Percentiles rank a stretch among this genome's conserved stretches.
These are phyloP conservation scores for Podargus strigoides DNA, from an alignment of 2,797 vertebrate species.

Conservation along the genomic window DNA sequence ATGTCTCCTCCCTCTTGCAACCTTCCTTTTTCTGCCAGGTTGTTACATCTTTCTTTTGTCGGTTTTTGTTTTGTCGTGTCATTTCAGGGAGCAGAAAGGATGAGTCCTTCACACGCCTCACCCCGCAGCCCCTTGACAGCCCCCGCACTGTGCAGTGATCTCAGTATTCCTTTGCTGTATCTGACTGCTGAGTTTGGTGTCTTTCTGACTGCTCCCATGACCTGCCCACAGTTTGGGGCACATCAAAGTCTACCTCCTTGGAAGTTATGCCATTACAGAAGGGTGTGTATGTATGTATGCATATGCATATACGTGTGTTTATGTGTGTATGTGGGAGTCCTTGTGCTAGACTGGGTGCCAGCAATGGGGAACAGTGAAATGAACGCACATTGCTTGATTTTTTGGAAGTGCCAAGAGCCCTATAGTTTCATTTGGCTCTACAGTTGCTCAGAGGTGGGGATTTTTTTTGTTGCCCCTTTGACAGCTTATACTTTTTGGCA, in stretches of 20 bases:
- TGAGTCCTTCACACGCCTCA: fast-evolving
- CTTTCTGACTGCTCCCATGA: background rate
- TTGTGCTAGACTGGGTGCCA: background rate
- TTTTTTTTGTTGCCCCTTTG: background rate
- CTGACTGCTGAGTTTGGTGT: background rate
- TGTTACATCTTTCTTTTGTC: background rate
- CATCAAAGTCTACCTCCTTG: background rate
- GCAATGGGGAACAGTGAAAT: background rate
- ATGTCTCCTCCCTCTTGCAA: background rate
- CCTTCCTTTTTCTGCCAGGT: background rate
- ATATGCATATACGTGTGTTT: background rate
- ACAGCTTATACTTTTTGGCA: background rate
- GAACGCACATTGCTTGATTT: fast-evolving
- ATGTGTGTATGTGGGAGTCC: background rate
- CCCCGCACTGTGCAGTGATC: fast-evolving
- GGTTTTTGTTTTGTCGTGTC: background rate
- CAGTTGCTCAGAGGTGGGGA: background rate
- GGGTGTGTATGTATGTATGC: background rate
- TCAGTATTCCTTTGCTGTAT: background rate
- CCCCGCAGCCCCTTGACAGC: background rate
- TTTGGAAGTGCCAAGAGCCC: background rate
- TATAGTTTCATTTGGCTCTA: background rate
- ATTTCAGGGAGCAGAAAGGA: background rate
- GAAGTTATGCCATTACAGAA: background rate
- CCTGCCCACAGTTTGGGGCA: background rate